A percentile compares a stretch with the other conserved stretches of the same genome.
These are phyloP conservation scores for Omphaloscelis lunosa DNA, from an alignment of 2,888 invertebrate genomes.

Conservation along the genomic window DNA sequence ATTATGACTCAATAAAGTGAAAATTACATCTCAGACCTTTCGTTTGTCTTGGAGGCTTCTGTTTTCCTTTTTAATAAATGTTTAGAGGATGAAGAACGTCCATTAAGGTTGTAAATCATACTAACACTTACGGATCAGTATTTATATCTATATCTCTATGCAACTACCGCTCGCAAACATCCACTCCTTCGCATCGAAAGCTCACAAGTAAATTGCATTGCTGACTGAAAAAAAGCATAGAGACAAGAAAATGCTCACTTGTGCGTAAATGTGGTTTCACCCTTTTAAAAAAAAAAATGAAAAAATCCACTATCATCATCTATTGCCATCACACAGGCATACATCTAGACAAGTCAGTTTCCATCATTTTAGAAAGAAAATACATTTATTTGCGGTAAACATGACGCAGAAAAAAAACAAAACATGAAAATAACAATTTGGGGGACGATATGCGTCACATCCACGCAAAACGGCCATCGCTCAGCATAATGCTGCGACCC, in stretches of 20 bases:
- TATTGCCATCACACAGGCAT: background rate
- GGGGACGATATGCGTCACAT: too few relatives aligned
- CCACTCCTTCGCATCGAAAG: background rate
- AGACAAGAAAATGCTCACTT: background rate
- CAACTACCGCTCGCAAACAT: background rate
- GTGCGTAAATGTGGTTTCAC: too few relatives aligned
- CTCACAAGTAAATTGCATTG: background rate
- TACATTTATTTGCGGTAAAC: too few relatives aligned
- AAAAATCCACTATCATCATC: background rate
- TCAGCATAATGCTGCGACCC: too few relatives aligned
- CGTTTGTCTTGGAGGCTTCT: background rate
- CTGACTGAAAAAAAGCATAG: too few relatives aligned
- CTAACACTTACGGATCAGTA: background rate
- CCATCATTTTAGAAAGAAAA: background rate
- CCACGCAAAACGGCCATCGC: too few relatives aligned
- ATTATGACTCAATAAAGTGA: conserved; percentile 64
- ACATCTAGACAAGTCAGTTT: background rate
- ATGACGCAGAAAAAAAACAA: too few relatives aligned
- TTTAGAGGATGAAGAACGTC: background rate
- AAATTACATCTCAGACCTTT: conserved; percentile 41
- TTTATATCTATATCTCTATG: background rate
- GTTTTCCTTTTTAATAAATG: background rate
- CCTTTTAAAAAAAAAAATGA: background rate
- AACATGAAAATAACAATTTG: too few relatives aligned
- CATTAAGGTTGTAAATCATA: background rate